Evolutionary conservation across 2,113 vertebrate genomes (phyloP), one percentile per base, ranked within the genome.

Genomic region (Garra rufa): DNA sequence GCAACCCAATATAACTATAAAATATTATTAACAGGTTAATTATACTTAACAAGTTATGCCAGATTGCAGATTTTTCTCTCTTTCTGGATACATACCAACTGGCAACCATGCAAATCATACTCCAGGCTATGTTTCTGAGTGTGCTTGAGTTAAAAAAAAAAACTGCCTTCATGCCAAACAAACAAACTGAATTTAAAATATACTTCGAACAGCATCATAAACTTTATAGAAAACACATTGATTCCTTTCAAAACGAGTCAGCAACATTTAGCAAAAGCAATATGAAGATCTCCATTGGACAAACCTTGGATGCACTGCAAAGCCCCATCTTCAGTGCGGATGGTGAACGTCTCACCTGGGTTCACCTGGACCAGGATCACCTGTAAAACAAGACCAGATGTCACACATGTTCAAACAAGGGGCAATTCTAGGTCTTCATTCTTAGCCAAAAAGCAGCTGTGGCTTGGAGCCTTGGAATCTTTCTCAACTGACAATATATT

Each of bases 261-360:
- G 63, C 9, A 67, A 34, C 63, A 65, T 65, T 65, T 65, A 67
- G 63, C 15, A 69, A 69, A 9, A 69, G 34, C 30, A 41, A 11
- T 19, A 34, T 69, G 6, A 73, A 46, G 7, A 52, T 6, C 1
- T 17, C 38, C 7, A 83, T 4, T 50, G 26, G n/a, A 84, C 94
- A 91, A 94, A 97, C 96, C 96, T 95, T 96, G 96, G 91, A 97
- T 97, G 94, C 96, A 97, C 92, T 97, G 96, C 85, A 97, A 92
- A 6, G 95, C 95, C 73, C 96, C 96, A 88, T 97, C 96, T 89
- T 97, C 96, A 0, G 94, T 94, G 92, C 96, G 94, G 88, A 97
- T 97, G 86, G 96, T 97, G 88, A 97, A 97, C 85, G 96, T 97
- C 93, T 97, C 96, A 84, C 96, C 96, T 83, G 96, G 96, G 92